phyloP scores from a whole-genome alignment of 2,113 vertebrate species.

The Melospiza melodia region DNA sequence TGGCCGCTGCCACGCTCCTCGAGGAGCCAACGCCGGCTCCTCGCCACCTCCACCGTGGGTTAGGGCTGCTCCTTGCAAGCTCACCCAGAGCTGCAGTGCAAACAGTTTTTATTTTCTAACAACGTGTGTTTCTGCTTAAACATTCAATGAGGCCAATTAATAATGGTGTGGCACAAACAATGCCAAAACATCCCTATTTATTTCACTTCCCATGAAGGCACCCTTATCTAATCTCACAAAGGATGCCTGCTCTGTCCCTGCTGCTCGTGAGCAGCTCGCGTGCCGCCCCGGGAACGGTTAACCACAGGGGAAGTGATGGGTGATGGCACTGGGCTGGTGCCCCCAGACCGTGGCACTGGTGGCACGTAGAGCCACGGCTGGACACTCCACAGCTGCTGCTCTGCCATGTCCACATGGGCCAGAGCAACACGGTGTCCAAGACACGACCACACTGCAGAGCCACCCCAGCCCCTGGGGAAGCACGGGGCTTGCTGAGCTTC shows the following conservation, averaged over 20 bases:
- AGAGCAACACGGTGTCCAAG: rapidly evolving
- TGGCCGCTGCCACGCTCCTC: background rate
- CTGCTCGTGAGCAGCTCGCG: rapidly evolving
- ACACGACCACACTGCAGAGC: background rate
- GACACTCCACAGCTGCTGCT: background rate
- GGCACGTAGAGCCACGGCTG: background rate
- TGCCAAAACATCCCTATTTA: background rate
- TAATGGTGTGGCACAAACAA: background rate
- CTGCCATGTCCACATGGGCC: rapidly evolving
- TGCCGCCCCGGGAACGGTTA: background rate
- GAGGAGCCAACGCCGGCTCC: background rate
- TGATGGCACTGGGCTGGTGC: background rate
- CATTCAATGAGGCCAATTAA: background rate
- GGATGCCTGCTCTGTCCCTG: background rate
- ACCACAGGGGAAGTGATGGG: background rate
- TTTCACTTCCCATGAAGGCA: background rate
- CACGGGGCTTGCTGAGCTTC: background rate
- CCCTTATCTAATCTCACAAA: background rate
- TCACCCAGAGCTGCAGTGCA: rapidly evolving
- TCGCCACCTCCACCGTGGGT: too few relatives aligned
- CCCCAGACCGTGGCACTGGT: rapidly evolving
- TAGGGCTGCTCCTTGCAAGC: background rate
- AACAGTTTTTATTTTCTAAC: background rate
- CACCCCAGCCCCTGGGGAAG: rapidly evolving
- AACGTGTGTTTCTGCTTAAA: background rate